phyloP scores from a whole-genome alignment of 2,797 vertebrate genomes.

The Epinephelus coioides region DNA sequence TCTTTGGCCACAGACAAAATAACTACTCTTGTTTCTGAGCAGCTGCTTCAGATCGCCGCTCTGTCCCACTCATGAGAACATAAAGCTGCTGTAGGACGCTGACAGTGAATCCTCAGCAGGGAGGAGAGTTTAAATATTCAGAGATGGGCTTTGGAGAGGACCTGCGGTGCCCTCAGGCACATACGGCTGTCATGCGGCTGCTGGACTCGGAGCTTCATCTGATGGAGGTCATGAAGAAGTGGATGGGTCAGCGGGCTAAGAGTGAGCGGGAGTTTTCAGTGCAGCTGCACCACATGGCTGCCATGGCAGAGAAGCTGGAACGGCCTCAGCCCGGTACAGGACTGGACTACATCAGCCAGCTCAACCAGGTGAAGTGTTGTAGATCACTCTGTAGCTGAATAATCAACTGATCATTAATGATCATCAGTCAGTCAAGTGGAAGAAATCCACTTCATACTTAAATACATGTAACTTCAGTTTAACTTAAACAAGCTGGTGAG shows the following conservation, averaged over 20 bases:
- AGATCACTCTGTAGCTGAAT: neutral
- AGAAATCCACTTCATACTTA: neutral
- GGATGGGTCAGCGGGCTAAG: slow-evolving; percentile 95
- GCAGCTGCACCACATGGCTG: slow-evolving; percentile 93
- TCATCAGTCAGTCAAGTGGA: neutral
- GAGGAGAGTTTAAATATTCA: slow-evolving; percentile 1
- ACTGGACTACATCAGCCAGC: slow-evolving; percentile 85
- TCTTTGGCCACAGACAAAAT: slow-evolving; percentile 27
- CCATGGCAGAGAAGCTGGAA: slow-evolving; percentile 89
- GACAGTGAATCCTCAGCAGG: neutral
- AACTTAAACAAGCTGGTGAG: neutral
- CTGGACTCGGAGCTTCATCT: slow-evolving; percentile 95
- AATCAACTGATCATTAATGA: too few relatives aligned
- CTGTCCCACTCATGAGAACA: slow-evolving; percentile 2
- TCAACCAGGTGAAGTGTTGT: slow-evolving; percentile 89
- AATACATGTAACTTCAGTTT: neutral
- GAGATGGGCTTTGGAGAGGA: slow-evolving; percentile 93
- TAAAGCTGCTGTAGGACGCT: slow-evolving; percentile 7
- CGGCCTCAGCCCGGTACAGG: slow-evolving; percentile 78
- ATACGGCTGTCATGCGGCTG: slow-evolving; percentile 89
- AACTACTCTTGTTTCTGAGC: slow-evolving; percentile 36
- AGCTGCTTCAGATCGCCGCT: slow-evolving; percentile 35
- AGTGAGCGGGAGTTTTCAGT: slow-evolving; percentile 93
- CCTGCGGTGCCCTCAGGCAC: slow-evolving; percentile 90
- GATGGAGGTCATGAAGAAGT: slow-evolving; percentile 96